Percentiles rank a stretch among this genome's conserved stretches.
phyloP scores from a whole-genome alignment of 2,888 invertebrate species.

The Catocala fraxini region DNA sequence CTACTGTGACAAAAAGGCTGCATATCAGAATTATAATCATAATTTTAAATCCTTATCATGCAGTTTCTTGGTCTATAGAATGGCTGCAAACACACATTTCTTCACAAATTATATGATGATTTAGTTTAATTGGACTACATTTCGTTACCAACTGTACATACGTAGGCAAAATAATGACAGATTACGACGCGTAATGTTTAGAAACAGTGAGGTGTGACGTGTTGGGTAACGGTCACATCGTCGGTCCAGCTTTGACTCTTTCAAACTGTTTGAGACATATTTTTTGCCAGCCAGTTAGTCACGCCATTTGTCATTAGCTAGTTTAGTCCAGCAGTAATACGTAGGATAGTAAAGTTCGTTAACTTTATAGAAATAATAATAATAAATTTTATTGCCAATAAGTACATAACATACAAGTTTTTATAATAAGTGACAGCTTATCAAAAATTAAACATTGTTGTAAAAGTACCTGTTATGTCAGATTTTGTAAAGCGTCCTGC shows the following conservation, averaged over 20 bases:
- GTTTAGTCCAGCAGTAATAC: not conserved
- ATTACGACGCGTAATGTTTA: conserved; percentile 35
- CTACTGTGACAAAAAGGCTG: no score
- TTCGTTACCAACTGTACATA: conserved; percentile 33
- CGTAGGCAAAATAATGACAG: conserved; percentile 42
- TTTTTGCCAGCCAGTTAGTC: conserved; percentile 32
- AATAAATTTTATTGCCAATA: no score
- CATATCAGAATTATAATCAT: no score
- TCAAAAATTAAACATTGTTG: no score
- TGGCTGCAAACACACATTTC: not conserved
- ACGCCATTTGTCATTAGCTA: conserved; percentile 18
- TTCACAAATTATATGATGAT: not conserved
- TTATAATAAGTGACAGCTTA: no score
- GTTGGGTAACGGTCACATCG: conserved; percentile 39
- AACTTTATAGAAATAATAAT: conserved; percentile 1
- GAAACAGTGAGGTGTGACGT: conserved; percentile 47
- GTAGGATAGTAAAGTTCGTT: conserved; percentile 1
- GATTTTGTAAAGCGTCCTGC: no score
- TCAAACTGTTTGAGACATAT: conserved; percentile 15
- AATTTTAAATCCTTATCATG: no score
- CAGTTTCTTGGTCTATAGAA: not conserved
- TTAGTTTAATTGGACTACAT: conserved; percentile 4
- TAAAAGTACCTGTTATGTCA: no score
- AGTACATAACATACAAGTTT: no score
- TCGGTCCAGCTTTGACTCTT: conserved; percentile 21